Conservation (phyloP, 2,888 invertebrate species). For the Latheticus oryzae region DNA sequence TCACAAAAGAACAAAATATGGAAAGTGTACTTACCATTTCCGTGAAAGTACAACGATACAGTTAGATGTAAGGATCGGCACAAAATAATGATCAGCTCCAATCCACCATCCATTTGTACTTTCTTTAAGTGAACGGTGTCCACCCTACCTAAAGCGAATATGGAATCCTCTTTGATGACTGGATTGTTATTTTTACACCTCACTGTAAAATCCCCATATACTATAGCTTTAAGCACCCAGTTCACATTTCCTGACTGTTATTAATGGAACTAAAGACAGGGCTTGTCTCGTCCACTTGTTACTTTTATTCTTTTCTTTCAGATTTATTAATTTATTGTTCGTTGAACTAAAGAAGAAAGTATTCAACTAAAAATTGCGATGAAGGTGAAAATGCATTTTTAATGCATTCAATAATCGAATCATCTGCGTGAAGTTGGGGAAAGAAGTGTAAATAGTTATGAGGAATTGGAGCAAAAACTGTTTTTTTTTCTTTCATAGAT, state of each 20-base stretch:
- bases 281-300: slow-evolving; percentile 12
- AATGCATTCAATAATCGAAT: background rate
- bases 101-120: slow-evolving; percentile 54
- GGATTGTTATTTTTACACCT: slow-evolving; percentile 23
- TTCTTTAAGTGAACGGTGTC: slow-evolving; percentile 53
- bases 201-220: slow-evolving; percentile 17
- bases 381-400: slow-evolving; percentile 11
- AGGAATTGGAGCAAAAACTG: too few species aligned
- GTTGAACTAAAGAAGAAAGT: slow-evolving; percentile 25
- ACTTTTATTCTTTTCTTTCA: too few species aligned
- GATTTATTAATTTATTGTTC: slow-evolving; percentile 21
- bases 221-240: slow-evolving; percentile 20
- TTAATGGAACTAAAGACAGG: slow-evolving; percentile 20
- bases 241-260: slow-evolving; percentile 20
- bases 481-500: too few species aligned
- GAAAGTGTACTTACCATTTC: slow-evolving; percentile 51
- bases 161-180: slow-evolving; percentile 36
- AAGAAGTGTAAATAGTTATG: too few species aligned
- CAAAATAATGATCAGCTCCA: slow-evolving; percentile 49
- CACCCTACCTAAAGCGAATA: slow-evolving; percentile 48
- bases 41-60: slow-evolving; percentile 49
- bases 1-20: too few species aligned
- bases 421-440: too few species aligned
- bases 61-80: slow-evolving; percentile 48
- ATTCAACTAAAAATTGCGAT: too few species aligned